These are phyloP conservation scores for Fistularia tabacaria DNA, from an alignment of 2,797 vertebrate species.

Conservation along the genomic window DNA sequence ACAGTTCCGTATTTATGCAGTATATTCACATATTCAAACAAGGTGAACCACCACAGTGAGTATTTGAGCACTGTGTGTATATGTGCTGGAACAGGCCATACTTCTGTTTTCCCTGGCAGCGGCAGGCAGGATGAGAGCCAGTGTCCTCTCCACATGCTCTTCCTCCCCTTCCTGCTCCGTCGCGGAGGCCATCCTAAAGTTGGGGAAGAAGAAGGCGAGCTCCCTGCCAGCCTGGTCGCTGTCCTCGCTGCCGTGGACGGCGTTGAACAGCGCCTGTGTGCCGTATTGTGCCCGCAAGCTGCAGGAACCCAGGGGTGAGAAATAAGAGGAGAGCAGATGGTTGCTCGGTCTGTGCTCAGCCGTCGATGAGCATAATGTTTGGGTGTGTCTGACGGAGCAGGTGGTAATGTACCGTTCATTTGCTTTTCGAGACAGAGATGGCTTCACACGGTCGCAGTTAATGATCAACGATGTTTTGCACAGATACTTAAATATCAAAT, in stretches of 20 bases:
- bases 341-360: slow-evolving; percentile 61
- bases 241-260: slow-evolving; percentile 82
- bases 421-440: slow-evolving; percentile 37
- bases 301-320: slow-evolving; percentile 47
- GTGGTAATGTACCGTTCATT: slow-evolving; percentile 50
- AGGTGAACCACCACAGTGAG: slow-evolving; percentile 5
- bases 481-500: too few relatives aligned
- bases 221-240: slow-evolving; percentile 79
- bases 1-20: not conserved
- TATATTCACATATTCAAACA: not conserved
- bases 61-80: slow-evolving; percentile 20
- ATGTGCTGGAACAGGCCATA: slow-evolving; percentile 64
- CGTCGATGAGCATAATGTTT: slow-evolving; percentile 60
- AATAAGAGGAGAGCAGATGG: slow-evolving; percentile 67
- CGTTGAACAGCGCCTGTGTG: slow-evolving; percentile 81
- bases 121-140: slow-evolving; percentile 77
- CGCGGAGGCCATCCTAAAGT: slow-evolving; percentile 64
- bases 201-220: slow-evolving; percentile 84
- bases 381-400: slow-evolving; percentile 64
- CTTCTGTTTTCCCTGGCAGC: slow-evolving; percentile 77
- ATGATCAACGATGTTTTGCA: not conserved
- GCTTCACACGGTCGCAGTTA: slow-evolving; percentile 35
- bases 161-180: slow-evolving; percentile 62
- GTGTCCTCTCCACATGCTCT: slow-evolving; percentile 74
- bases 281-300: slow-evolving; percentile 87